These are phyloP conservation scores for Nymphalis polychloros DNA, from an alignment of 2,888 invertebrate species.

Conservation along the genomic window DNA sequence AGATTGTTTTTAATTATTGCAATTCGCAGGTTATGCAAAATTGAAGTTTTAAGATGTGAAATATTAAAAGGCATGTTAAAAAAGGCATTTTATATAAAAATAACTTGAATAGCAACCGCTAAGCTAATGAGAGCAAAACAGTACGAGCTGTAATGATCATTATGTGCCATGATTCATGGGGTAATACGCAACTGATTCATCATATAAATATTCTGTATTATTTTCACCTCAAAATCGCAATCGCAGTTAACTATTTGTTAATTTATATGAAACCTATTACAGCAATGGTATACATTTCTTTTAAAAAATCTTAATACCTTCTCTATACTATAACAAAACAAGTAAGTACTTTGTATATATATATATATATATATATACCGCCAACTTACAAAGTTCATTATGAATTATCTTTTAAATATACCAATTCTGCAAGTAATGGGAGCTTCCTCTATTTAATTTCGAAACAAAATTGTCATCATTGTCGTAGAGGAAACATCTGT, in stretches of 20 bases:
- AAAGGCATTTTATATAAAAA: conserved; percentile 14
- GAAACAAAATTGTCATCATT: no score
- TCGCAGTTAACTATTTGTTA: background rate
- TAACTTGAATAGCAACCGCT: conserved; percentile 13
- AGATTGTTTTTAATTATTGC: background rate
- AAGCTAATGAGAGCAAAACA: conserved; percentile 33
- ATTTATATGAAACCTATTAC: no score
- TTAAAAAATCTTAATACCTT: no score
- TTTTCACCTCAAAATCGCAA: conserved; percentile 28
- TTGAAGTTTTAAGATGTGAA: background rate
- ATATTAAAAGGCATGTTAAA: background rate
- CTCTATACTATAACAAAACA: no score
- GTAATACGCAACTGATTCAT: conserved; percentile 44
- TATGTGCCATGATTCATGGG: conserved; percentile 39
- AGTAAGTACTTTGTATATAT: no score
- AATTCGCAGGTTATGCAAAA: background rate
- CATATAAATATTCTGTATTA: conserved; percentile 39
- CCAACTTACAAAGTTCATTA: no score
- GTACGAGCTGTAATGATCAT: conserved; percentile 32
- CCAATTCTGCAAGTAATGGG: no score
- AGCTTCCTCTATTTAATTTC: no score
- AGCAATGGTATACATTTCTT: no score
- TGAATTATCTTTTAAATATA: no score
- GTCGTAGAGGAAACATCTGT: no score
- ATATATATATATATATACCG: no score